Percentiles rank a stretch among this genome's conserved stretches.
Evolutionary conservation across 2,113 vertebrate genomes (phyloP).

Genomic region (Ophiodon elongatus): DNA sequence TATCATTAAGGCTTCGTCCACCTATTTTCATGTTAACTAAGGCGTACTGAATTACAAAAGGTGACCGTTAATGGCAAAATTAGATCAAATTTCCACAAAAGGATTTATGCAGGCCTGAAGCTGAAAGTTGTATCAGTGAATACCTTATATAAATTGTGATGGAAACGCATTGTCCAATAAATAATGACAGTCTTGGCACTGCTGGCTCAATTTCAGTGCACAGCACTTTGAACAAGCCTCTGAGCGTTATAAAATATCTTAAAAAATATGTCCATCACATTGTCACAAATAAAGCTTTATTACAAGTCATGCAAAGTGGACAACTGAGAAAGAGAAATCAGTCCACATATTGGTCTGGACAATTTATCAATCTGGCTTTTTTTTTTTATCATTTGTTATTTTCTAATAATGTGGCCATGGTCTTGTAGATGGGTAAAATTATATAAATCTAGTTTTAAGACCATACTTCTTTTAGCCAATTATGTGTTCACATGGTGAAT

Average conservation of each 20-base stretch:
- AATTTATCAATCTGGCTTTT: neutral
- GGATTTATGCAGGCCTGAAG: neutral
- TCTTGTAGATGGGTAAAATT: neutral
- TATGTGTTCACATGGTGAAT: too few species aligned
- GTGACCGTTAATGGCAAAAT: neutral
- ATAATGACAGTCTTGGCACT: neutral
- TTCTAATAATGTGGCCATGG: neutral
- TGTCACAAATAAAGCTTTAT: neutral
- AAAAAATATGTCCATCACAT: neutral
- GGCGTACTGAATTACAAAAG: conserved; percentile 14
- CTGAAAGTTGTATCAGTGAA: neutral
- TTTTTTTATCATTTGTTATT: neutral
- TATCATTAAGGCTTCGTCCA: conserved; percentile 30
- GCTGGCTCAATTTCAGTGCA: neutral
- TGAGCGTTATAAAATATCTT: neutral
- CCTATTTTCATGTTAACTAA: conserved; percentile 53
- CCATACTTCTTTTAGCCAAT: too few species aligned
- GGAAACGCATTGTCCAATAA: conserved; percentile 22
- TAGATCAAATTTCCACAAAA: conserved; percentile 6
- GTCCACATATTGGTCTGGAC: neutral
- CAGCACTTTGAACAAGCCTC: neutral
- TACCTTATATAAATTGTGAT: conserved; percentile 3
- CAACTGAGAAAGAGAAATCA: neutral
- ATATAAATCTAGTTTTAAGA: too few species aligned
- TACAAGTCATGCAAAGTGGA: neutral